A percentile compares a stretch with the other conserved stretches of the same genome.
Evolutionary conservation across 2,888 invertebrate species (phyloP).

Genomic region (Drosophila cognata): DNA sequence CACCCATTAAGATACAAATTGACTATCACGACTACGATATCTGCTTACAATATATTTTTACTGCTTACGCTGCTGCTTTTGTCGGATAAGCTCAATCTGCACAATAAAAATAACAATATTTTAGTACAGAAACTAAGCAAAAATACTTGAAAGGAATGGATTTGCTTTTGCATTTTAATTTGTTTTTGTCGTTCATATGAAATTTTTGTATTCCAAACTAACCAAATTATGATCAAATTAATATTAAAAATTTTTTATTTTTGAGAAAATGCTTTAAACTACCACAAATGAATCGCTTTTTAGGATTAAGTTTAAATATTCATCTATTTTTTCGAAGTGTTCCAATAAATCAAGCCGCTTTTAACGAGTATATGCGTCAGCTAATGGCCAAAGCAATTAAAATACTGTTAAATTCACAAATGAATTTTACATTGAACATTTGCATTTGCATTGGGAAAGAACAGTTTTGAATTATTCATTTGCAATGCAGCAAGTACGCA

Average conservation of each 20-base stretch:
- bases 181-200: background rate
- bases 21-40: background rate
- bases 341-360: background rate
- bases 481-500: background rate
- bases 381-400: slow-evolving; percentile 1
- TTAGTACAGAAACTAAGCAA: background rate
- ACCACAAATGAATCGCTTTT: background rate
- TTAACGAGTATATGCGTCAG: background rate
- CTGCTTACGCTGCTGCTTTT: background rate
- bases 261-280: background rate
- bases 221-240: background rate
- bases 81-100: background rate
- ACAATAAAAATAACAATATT: background rate
- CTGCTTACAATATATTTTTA: background rate
- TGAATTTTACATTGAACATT: background rate
- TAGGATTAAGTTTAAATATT: background rate
- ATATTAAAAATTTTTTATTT: too few species aligned
- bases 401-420: background rate
- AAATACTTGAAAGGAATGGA: background rate
- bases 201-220: background rate
- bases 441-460: background rate
- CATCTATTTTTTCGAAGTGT: background rate
- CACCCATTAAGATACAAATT: background rate
- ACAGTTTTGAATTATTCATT: background rate
- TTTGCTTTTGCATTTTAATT: background rate